Base-by-base conservation (phyloP, 2,797 vertebrate genomes). In the Schizothorax lantsangensis region DNA sequence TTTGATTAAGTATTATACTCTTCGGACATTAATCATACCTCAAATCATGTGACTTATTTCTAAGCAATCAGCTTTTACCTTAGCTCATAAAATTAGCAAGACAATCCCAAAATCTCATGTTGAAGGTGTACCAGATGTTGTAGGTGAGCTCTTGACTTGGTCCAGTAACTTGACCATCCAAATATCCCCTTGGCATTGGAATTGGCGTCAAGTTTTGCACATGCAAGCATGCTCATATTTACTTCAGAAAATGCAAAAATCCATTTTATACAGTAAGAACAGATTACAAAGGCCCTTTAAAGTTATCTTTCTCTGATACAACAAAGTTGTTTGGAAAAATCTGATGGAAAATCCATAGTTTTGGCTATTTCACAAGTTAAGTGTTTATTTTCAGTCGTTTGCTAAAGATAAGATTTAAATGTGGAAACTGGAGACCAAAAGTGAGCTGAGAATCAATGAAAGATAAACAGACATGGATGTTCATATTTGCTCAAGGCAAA, bases 401-500 rank as follows among this genome's bases (percentile, higher is more conserved):
- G 6, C 21, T 69, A 36, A 8, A 81, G 81, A 82, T 54, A 72
- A 26, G 47, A 26, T 57, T 57, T n/a, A 21, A 38, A 57, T 10
- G 33, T 54, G 14, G 14, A 26, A 54, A 71, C 21, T 54, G 23
- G 14, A 71, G 0, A 43, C 54, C 36, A 79, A 79, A 62, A 54
- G 8, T 72, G 68, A 57, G 3, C 10, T 57, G 15, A 21, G 9
- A 52, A 57, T 83, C 81, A 83, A 30, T 72, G 49, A 14, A 57
- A 69, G 33, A 49, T 43, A 57, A 43, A 83, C 36, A 30, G 47
- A 83, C 23, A 26, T 21, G 49, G 33, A 57, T 43, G 23, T 21
- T 83, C 49, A 21, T 83, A 57, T 83, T 72, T 54, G 68, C 19
- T 72, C 21, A 30, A 43, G 68, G 6, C 49, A 72, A 72, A 83